Evolutionary conservation across 2,888 invertebrate species (phyloP).

Genomic region (Empis livida): DNA sequence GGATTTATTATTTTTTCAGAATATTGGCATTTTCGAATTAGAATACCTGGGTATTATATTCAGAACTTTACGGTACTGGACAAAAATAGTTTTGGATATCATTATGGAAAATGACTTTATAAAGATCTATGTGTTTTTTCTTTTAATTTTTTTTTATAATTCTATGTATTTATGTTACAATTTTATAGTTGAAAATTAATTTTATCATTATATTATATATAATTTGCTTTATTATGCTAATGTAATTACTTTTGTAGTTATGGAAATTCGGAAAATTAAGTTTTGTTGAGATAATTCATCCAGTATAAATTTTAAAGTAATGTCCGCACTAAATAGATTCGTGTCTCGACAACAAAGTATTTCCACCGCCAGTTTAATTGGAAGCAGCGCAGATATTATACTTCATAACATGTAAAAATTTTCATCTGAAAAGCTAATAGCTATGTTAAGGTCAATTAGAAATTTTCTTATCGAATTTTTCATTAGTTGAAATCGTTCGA

Average conservation of each 20-base stretch:
- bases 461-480: slow-evolving; percentile 14
- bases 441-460: slow-evolving; percentile 12
- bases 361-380: background rate
- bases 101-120: no score
- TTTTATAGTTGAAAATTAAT: no score
- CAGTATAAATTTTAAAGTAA: no score
- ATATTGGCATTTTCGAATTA: background rate
- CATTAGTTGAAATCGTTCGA: slow-evolving; percentile 10
- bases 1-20: background rate
- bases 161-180: no score
- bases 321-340: no score
- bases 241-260: no score
- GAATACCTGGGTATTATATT: background rate
- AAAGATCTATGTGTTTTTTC: no score
- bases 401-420: background rate
- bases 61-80: slow-evolving; percentile 1
- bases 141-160: no score
- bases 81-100: no score
- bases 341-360: background rate
- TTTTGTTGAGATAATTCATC: background rate
- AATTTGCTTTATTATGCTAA: no score
- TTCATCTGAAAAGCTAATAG: slow-evolving; percentile 4
- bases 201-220: no score
- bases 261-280: no score
- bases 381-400: background rate